Base-by-base conservation (phyloP, 2,797 vertebrate genomes). In the Melanotaenia trifasciata region DNA sequence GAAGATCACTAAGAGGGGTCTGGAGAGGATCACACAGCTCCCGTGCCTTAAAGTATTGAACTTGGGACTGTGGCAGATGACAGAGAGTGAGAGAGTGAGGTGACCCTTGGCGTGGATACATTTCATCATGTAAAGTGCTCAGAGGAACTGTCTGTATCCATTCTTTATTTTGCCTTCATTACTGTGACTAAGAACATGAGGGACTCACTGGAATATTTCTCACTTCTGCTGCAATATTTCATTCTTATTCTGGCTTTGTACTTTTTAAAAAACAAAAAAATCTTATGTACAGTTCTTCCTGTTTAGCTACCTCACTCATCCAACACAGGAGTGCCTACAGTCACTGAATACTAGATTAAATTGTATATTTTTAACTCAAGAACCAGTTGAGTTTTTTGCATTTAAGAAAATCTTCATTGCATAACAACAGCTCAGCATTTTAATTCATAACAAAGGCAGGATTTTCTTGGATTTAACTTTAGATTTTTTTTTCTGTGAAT, bases 1-100 rank as follows among this genome's bases (percentile, higher is more conserved):
- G 28, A 97, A 98, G 86, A 99, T 99, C 88, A 99, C 98, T 79
- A 99, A 99, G 92, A 93, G 97, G 75, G 98, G 98, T 73, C 94
- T 99, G 93, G 97, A 99, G 95, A 96, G 98, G 92, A 99, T 99
- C 90, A 99, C 98, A 1, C 98, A 98, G 94, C 95, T 99, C 84
- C 98, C 98, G 89, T 99, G 97, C 96, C 98, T 99, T 95, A 99
- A 99, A 95, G 98, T 99, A 92, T 96, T 99, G 80, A 99, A 99
- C 93, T 93, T 99, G 92, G 98, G 98, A 92, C 96, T 99, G 77
- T 99, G 98, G 98, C 97, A 99, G 95, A 98, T 99, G 97, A 99
- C 97, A 33, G 98, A 99, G 92, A 98, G 97, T 20, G 97, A 99
- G 90, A 95, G 96, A 90, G 94, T 97, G 91, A 97, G 97, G 96